Base-by-base conservation (phyloP, 2,888 invertebrate genomes). In the Blastobasis adustella region DNA sequence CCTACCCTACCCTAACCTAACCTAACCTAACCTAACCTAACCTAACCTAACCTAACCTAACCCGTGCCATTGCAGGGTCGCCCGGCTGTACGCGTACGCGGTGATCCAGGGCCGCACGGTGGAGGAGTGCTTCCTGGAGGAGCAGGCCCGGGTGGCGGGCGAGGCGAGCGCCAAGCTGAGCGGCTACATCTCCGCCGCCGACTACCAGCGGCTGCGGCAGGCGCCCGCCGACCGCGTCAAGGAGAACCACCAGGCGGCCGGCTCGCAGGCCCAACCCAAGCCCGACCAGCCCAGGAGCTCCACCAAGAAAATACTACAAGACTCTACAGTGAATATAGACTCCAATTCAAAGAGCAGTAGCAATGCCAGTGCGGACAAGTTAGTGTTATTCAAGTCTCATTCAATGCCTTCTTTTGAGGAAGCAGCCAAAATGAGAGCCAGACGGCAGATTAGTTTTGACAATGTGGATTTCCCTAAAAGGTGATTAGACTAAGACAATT, bases 61-160 rank as follows among this genome's bases (percentile, higher is more conserved):
- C 23, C n/a, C n/a, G n/a, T n/a, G 23, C 23, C 50, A 49, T 37
- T 5, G 0, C 73, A 92, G 93, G 58, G 79, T 93, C 50, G 92
- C 93, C 1, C 90, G 91, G 41, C 90, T 90, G 57, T 91, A 93
- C 71, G 92, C 90, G 0, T 92, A 87, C 63, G 87, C 90, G 0
- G 92, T 93, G 9, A 90, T 92, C 54, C 90, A 90, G 66, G 93
- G 93, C 0, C 91, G 91, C 59, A 82, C 90, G 0, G 89, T 91
- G 3, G 93, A 93, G 44, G 93, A 93, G 48, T 91, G 93, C 54
- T 85, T 89, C 59, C 79, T 82, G 53, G 89, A 89, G 42, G 89
- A 89, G 59, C 79, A 84, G 51, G 62, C 67, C 37, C 82, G 76
- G 57, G 64, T 76, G 54, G 71, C 79, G 42, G 79, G 67, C 56